Evolutionary conservation across 1,140 invertebrate genomes (phyloP), one percentile per base, ranked within the genome.

Genomic region (Bombus huntii): DNA sequence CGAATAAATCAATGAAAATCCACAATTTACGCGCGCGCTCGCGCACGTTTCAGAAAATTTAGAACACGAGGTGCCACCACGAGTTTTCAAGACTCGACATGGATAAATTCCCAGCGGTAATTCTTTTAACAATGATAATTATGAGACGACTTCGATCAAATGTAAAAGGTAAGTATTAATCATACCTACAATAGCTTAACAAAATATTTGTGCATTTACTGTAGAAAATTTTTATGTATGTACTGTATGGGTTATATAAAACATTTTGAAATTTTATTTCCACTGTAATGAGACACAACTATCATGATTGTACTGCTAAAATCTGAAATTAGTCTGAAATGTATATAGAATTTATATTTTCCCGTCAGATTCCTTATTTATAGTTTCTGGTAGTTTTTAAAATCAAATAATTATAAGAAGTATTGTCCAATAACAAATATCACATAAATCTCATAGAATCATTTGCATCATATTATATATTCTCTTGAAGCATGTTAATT

Each of bases 1-100:
- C 39, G 22, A 72, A 72, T 72, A 72, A 72, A 72, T 72, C 70
- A 72, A 42, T 42, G 37, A 70, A 39, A 71, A 39, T 70, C 25
- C 5, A 39, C 25, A 70, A 39, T 70, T 39, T 70, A 70, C 8
- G 10, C 34, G 6, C 31, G 66, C 18, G 9, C 1, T 71, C 25
- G 22, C 25, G 25, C 10, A 71, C 10, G 0, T 71, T 71, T 71
- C 18, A 18, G 25, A 39, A 71, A 39, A 39, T 68, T 39, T 39
- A 13, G 22, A 28, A 39, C 37, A 39, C 1, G 5, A 39, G 5
- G 10, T 28, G 12, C 12, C 39, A 71, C 25, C 37, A 13, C 12
- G 13, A 39, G 25, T 70, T 39, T 70, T 70, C 10, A 28, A 39
- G 9, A 70, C 25, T 70, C 37, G 37, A 39, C 25, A 12, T 18